These are phyloP conservation scores for Diploscapter pachys DNA, from an alignment of 1,140 invertebrate genomes.

Conservation along the genomic window DNA sequence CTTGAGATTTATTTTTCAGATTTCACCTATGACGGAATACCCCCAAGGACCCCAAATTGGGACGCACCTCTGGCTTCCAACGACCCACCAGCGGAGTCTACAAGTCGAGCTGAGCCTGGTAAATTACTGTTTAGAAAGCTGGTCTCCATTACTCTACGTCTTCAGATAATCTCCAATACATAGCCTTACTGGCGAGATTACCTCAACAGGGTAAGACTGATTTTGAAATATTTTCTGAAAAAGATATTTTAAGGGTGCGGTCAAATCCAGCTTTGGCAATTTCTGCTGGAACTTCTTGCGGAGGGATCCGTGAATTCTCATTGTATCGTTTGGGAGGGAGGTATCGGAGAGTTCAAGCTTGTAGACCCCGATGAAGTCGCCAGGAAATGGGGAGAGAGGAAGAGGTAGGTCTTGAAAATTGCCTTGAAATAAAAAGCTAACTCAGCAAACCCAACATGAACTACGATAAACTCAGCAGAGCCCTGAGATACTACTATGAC, in stretches of 20 bases:
- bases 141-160: no score
- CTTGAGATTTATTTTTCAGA: no score
- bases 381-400: conserved; percentile 90
- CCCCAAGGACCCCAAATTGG: no score
- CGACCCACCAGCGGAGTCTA: no score
- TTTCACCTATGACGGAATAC: no score
- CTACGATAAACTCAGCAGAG: conserved; percentile 95
- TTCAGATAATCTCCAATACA: conserved; percentile 19
- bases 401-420: conserved; percentile 64
- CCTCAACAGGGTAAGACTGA: conserved; percentile 16
- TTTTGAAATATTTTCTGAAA: conserved; percentile 7
- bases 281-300: conserved; percentile 87
- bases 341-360: conserved; percentile 67
- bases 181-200: conserved; percentile 26
- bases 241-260: conserved; percentile 62
- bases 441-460: conserved; percentile 95
- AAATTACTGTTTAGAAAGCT: no score
- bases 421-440: conserved; percentile 1
- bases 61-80: no score
- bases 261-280: conserved; percentile 98
- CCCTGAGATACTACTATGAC: conserved; percentile 94
- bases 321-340: conserved; percentile 89
- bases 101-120: no score
- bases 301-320: conserved; percentile 77
- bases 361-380: conserved; percentile 96